These are phyloP conservation scores for Psylliodes chrysocephalus DNA, from an alignment of 2,888 invertebrate genomes.

Conservation along the genomic window DNA sequence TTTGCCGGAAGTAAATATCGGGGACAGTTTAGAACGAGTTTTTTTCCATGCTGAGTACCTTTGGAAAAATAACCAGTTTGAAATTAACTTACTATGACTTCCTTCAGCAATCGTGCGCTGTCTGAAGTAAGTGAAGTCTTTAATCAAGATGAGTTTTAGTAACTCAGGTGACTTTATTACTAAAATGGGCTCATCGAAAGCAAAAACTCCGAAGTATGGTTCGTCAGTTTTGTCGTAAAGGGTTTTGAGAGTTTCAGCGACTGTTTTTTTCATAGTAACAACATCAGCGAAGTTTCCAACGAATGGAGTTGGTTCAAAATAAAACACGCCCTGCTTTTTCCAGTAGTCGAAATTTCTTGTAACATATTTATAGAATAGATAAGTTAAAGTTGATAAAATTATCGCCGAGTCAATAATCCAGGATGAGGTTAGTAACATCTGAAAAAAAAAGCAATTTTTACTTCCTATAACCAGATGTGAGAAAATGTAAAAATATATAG, in stretches of 20 bases:
- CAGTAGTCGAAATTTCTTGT: constrained; percentile 51
- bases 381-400: background rate
- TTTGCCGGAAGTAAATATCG: constrained; percentile 68
- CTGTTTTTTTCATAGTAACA: constrained; percentile 30
- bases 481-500: no score
- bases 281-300: constrained; percentile 48
- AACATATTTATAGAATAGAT: constrained; percentile 44
- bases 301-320: constrained; percentile 48
- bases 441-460: no score
- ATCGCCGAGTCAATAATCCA: constrained; percentile 20
- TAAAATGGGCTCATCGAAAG: constrained; percentile 64
- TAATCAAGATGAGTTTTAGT: constrained; percentile 64
- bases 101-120: constrained; percentile 54
- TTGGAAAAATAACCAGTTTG: constrained; percentile 62
- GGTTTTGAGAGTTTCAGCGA: constrained; percentile 36
- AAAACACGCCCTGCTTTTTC: constrained; percentile 47
- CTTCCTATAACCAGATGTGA: no score
- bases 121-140: constrained; percentile 65
- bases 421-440: constrained; percentile 33
- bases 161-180: constrained; percentile 64
- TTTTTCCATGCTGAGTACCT: constrained; percentile 67
- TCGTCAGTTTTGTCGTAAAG: constrained; percentile 39
- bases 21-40: constrained; percentile 66
- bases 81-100: constrained; percentile 59
- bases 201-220: constrained; percentile 65